These are phyloP conservation scores for Rachycentron canadum DNA, from an alignment of 2,797 vertebrate genomes.

Conservation along the genomic window DNA sequence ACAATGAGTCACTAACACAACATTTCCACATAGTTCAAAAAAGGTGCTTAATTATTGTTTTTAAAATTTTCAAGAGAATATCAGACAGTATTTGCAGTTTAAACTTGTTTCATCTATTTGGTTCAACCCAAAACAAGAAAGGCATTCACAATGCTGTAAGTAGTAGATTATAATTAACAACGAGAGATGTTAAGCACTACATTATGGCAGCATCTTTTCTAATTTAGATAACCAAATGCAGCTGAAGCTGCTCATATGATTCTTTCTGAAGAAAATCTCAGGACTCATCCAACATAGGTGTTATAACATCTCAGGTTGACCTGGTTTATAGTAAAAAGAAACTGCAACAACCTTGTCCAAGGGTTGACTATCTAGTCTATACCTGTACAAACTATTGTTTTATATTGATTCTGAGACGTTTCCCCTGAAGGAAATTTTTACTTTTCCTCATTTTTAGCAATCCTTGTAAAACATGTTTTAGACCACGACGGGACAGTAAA, in stretches of 20 bases:
- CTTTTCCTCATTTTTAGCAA: not conserved
- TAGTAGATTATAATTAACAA: not conserved
- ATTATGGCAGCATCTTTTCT: not conserved
- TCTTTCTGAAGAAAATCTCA: too few species aligned
- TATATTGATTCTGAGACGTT: not conserved
- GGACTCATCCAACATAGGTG: not conserved
- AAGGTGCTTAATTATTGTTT: too few species aligned
- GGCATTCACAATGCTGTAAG: not conserved
- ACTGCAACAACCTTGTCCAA: not conserved
- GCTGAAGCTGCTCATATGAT: not conserved
- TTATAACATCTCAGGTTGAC: not conserved
- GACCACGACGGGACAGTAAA: slow-evolving; percentile 14
- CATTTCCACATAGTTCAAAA: too few species aligned
- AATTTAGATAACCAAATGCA: not conserved
- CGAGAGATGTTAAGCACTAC: not conserved
- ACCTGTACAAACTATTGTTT: not conserved
- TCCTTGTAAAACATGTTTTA: slow-evolving; percentile 11
- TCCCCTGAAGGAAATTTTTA: not conserved
- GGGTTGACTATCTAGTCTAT: not conserved
- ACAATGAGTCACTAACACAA: too few species aligned
- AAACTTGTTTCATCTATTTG: too few species aligned
- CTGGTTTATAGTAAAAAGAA: not conserved
- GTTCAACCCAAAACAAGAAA: too few species aligned
- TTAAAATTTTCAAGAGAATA: too few species aligned
- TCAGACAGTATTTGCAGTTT: not conserved